Evolutionary conservation across 2,888 invertebrate genomes (phyloP).

Genomic region (Pharmacophagus antenor): DNA sequence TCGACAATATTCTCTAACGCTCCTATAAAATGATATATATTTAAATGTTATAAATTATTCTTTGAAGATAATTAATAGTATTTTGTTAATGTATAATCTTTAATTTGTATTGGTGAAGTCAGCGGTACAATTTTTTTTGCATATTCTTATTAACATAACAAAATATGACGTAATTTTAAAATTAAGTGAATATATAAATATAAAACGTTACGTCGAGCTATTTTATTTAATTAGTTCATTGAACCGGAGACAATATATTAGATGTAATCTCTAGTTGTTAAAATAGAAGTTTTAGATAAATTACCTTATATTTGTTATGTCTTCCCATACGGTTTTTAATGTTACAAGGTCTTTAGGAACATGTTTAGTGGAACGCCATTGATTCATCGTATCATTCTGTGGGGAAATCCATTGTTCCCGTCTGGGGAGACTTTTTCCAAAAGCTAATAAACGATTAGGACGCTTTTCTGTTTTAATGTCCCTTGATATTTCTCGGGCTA

Average conservation of each 20-base stretch:
- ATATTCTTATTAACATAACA: too few relatives aligned
- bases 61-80: too few relatives aligned
- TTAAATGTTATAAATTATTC: background rate
- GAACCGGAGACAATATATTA: too few relatives aligned
- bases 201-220: too few relatives aligned
- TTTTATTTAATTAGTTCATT: too few relatives aligned
- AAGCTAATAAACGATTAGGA: slow-evolving; percentile 62
- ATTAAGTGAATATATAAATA: too few relatives aligned
- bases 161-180: too few relatives aligned
- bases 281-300: background rate
- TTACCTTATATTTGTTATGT: slow-evolving; percentile 82
- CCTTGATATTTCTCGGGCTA: slow-evolving; percentile 66
- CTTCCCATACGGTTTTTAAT: slow-evolving; percentile 84
- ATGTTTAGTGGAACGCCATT: slow-evolving; percentile 80
- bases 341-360: slow-evolving; percentile 81
- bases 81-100: too few relatives aligned
- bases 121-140: too few relatives aligned
- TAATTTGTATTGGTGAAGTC: too few relatives aligned
- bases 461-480: slow-evolving; percentile 73
- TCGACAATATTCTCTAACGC: slow-evolving; percentile 80
- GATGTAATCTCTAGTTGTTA: background rate
- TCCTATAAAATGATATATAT: slow-evolving; percentile 52
- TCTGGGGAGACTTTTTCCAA: slow-evolving; percentile 71
- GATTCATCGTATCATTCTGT: slow-evolving; percentile 67
- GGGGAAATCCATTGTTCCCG: slow-evolving; percentile 73